Conservation (phyloP, 2,113 vertebrate species). For the Tragelaphus strepsiceros region DNA sequence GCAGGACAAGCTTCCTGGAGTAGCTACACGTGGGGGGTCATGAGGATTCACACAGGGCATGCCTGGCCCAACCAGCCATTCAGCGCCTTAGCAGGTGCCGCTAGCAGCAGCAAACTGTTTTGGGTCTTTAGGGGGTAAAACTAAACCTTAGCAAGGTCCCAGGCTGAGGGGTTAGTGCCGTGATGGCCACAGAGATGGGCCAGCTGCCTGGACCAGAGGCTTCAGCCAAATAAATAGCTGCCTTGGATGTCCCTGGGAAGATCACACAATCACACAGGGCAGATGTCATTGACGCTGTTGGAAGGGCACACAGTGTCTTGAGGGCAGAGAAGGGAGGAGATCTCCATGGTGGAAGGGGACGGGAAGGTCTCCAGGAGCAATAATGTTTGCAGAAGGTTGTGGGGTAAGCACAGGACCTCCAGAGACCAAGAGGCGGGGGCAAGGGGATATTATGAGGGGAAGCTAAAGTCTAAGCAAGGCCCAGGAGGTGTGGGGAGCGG, state of each 20-base stretch:
- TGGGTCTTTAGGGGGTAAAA: not conserved
- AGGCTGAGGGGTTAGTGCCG: not conserved
- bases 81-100: not conserved
- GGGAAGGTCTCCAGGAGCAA: not conserved
- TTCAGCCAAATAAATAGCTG: not conserved
- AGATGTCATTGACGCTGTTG: not conserved
- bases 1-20: not conserved
- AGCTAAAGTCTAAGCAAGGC: not conserved
- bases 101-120: not conserved
- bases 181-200: not conserved
- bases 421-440: not conserved
- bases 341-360: not conserved
- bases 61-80: not conserved
- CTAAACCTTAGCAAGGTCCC: not conserved
- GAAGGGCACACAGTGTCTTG: not conserved
- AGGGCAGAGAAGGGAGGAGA: not conserved
- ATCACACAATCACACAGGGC: not conserved
- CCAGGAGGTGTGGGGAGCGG: rapidly evolving
- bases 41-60: rapidly evolving
- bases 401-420: not conserved
- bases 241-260: not conserved
- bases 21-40: rapidly evolving
- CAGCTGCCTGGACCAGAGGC: rapidly evolving
- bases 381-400: not conserved
- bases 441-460: not conserved